A percentile compares a stretch with the other conserved stretches of the same genome.
Conservation (phyloP, 2,888 invertebrate genomes). For the Drosophila lacicola region DNA sequence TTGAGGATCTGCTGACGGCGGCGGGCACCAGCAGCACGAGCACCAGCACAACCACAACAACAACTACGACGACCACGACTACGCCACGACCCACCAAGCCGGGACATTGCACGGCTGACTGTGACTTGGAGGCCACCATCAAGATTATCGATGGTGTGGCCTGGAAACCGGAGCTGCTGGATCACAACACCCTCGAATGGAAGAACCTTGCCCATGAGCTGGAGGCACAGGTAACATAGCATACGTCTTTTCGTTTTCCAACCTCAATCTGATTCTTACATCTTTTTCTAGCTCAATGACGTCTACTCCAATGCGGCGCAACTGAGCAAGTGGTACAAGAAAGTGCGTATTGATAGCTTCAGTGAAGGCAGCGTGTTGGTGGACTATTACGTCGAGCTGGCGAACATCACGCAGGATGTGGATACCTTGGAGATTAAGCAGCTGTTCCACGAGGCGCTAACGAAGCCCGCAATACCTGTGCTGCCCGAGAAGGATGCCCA, state of each 20-base stretch:
- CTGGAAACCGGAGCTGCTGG: conserved; percentile 94
- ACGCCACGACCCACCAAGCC: conserved; percentile 91
- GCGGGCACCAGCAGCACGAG: conserved; percentile 80
- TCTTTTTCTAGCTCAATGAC: conserved; percentile 89
- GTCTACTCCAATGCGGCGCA: conserved; percentile 91
- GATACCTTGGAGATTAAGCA: conserved; percentile 90
- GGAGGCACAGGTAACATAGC: conserved; percentile 90
- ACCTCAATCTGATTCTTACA: background rate
- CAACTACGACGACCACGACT: conserved; percentile 90
- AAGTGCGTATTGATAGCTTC: conserved; percentile 94
- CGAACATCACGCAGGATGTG: conserved; percentile 89
- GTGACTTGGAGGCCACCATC: conserved; percentile 94
- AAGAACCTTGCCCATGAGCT: conserved; percentile 92
- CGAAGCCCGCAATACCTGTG: conserved; percentile 82
- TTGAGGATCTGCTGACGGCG: conserved; percentile 85
- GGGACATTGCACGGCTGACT: conserved; percentile 91
- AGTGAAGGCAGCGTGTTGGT: conserved; percentile 94
- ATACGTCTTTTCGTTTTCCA: accelerated
- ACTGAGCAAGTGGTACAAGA: conserved; percentile 93
- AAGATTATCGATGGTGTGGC: conserved; percentile 92
- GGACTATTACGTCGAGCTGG: conserved; percentile 94
- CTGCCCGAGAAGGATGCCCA: conserved; percentile 84
- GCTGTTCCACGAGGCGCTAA: conserved; percentile 88
- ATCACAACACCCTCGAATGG: conserved; percentile 95
- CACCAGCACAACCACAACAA: conserved; percentile 87